Evolutionary conservation across 1,140 invertebrate species (phyloP), one percentile per base, ranked within the genome.

Genomic region (Drosophila tani): DNA sequence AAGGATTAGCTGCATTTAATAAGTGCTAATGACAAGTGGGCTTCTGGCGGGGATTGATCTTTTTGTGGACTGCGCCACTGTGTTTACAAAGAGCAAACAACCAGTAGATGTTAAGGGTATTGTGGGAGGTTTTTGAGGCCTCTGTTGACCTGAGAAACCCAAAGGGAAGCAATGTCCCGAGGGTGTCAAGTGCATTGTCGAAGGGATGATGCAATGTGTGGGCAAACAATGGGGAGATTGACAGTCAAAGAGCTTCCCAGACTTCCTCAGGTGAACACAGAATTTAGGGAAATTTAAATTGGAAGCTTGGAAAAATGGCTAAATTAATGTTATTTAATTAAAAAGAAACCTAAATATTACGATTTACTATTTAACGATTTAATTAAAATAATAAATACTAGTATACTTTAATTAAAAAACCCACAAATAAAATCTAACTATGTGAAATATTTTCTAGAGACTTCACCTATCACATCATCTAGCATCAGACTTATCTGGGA

Each of bases 1-100:
- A 80, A 83, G 84, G 83, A 87, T 87, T 88, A 88, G 67, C 56
- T 66, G 60, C 81, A 77, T 88, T 88, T 83, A 82, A 87, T 82
- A 71, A 79, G 35, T 24, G 50, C 27, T 78, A 78, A 78, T 78
- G 32, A 46, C 6, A 27, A 59, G n/a, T 8, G 5, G 49, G 62
- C 69, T 45, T 70, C 63, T 77, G 57, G 19, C 35, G 14, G 35
- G 40, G 58, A 60, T 78, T 66, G 79, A 69, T 80, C 65, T 51
- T 63, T 76, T 73, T 0, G 3, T 41, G 32, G 40, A 19, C 14
- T 15, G 24, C 27, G 6, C 35, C 11, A 17, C 9, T 21, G 5
- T 14, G 32, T 38, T 35, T 35, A 43, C 27, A 50, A 40, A 67
- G 14, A 55, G 32, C 15, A 35, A 77, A 82, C 66, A 87, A 15